A percentile compares a stretch with the other conserved stretches of the same genome.
Conservation (phyloP, 2,888 invertebrate species). For the Noctua pronuba region DNA sequence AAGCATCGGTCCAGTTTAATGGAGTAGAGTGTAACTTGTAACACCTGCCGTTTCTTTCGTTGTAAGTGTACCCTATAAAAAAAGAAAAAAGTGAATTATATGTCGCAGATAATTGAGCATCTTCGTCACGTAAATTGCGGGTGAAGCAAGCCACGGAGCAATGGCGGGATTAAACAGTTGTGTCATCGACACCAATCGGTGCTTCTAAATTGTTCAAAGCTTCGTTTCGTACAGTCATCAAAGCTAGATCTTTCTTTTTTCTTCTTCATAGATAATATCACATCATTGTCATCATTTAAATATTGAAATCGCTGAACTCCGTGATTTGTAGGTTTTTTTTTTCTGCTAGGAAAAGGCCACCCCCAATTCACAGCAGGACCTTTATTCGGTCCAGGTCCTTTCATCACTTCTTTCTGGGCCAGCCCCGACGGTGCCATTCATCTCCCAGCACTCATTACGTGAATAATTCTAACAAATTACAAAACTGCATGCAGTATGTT, state of each 20-base stretch:
- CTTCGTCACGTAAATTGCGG: not conserved
- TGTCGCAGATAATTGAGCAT: not conserved
- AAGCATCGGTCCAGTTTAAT: slow-evolving; percentile 42
- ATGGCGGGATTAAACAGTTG: not conserved
- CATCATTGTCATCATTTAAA: no score
- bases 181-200: not conserved
- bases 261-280: no score
- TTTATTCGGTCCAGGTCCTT: not conserved
- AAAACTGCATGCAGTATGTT: not conserved
- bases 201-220: not conserved
- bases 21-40: slow-evolving; percentile 33
- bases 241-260: no score
- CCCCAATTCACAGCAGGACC: not conserved
- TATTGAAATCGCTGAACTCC: no score
- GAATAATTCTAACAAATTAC: not conserved
- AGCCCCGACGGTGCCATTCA: no score
- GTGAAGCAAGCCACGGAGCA: not conserved
- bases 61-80: slow-evolving; percentile 14
- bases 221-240: not conserved
- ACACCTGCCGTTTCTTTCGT: slow-evolving; percentile 12
- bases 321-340: no score
- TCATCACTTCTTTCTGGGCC: not conserved
- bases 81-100: not conserved
- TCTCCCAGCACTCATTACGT: not conserved
- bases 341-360: not conserved